Evolutionary conservation across 2,113 vertebrate genomes (phyloP), one percentile per base, ranked within the genome.

Genomic region (Anas platyrhynchos): DNA sequence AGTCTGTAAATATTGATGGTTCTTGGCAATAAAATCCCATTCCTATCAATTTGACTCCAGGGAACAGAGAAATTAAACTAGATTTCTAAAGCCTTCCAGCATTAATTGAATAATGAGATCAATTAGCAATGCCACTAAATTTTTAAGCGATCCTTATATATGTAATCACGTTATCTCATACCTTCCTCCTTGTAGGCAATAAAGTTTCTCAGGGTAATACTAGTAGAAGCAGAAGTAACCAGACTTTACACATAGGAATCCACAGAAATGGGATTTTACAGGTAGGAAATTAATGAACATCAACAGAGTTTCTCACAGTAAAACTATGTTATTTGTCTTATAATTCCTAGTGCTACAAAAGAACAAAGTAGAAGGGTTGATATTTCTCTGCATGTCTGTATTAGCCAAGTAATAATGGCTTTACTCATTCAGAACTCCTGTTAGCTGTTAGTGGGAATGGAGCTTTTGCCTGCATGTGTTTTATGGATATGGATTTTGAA

Each of bases 51-150:
- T 83, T 91, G 89, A 68, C 41, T 93, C 18, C 67, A 65, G 27
- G 46, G 41, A 92, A 74, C 67, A 84, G 62, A 52, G 29, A 97
- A 96, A 96, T 95, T 93, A 91, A 83, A 88, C 41, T 48, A 94
- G 58, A 55, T 71, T 96, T 94, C 52, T 88, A 46, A 93, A 96
- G 71, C 32, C 27, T 85, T 85, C 52, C 84, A 93, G 63, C 94
- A 88, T 96, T 96, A 96, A 93, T 71, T 92, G 55, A 97, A 89
- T 97, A 91, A 66, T 95, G 86, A 97, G 52, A 91, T 94, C 83
- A 96, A 85, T 95, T 97, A 96, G 55, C 50, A 96, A 84, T 96
- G 94, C 6, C 46, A 83, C 80, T 92, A 76, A 89, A 94, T 96
- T 84, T 95, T 91, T 92, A 96, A 95, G 61, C 36, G 66, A 93